Base-by-base conservation (phyloP, 2,888 invertebrate genomes). In the Zaprionus lineosus region DNA sequence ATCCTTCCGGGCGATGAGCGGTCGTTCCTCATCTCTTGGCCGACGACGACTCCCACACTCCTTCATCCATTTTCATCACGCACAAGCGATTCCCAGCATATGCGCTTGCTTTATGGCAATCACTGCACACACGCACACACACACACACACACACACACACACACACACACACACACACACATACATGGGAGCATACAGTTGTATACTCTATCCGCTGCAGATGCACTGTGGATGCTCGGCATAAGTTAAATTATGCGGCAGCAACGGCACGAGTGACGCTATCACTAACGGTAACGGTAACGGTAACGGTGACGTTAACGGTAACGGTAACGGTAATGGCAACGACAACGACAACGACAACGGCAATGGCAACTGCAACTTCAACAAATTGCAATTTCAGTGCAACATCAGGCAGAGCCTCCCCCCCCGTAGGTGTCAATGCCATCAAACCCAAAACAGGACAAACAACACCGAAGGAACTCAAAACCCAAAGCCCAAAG, bases 41-140 rank as follows among this genome's bases (percentile, higher is more conserved):
- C 12, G 11, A 19, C 14, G 46, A 9, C 47, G 34, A 19, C 60
- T 33, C 37, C 16, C 39, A 34, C n/a, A n/a, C n/a, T n/a, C n/a
- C n/a, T 19, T 7, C 37, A 28, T 19, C 47, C 48, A 66, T n/a
- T 69, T 70, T 41, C 63, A 53, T 59, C 63, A 52, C 68, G 56
- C 63, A 67, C 55, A 51, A 58, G 57, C 67, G 67, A 56, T 61
- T 52, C 28, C 50, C 52, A 59, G 61, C 75, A 72, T 75, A 68
- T 79, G 81, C 61, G 59, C 55, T 66, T 76, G 70, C 77, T 75
- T 69, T 71, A 76, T 76, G 83, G 67, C 83, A 71, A 82, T 76
- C 79, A 74, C 56, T 21, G 16, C 56, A 33, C 9, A 58, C 26
- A 47, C 18, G 29, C 8, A 43, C 28, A 47, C 41, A 19, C 41